Percentiles rank a stretch among this genome's conserved stretches.
Evolutionary conservation across 2,888 invertebrate genomes (phyloP).

Genomic region (Cylloceria caligata): DNA sequence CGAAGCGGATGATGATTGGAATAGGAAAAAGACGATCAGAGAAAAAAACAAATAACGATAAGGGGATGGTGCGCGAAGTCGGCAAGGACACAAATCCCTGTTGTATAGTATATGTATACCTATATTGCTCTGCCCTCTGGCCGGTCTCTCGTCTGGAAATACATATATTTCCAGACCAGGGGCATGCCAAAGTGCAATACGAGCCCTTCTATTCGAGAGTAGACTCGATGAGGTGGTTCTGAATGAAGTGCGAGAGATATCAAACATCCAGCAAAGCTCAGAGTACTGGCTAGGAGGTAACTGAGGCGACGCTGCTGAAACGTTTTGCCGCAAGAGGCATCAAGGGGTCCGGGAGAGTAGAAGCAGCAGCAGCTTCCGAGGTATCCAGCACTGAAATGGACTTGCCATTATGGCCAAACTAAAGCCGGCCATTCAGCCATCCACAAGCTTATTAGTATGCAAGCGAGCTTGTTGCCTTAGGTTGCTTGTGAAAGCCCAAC

Average conservation of each 20-base stretch:
- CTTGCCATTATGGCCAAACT: slow-evolving; percentile 82
- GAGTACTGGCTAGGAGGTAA: slow-evolving; percentile 38
- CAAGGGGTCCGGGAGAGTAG: slow-evolving; percentile 64
- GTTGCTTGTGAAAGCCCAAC: slow-evolving; percentile 79
- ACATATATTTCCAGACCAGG: slow-evolving; percentile 25
- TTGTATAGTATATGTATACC: no score
- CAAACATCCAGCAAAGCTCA: slow-evolving; percentile 36
- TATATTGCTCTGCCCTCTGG: no score
- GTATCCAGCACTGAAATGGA: slow-evolving; percentile 77
- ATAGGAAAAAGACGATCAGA: no score
- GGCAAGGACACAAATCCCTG: no score
- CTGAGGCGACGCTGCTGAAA: slow-evolving; percentile 65
- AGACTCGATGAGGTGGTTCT: slow-evolving; percentile 40
- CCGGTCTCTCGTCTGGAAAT: no score
- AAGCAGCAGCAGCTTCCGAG: slow-evolving; percentile 52
- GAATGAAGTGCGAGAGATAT: slow-evolving; percentile 47
- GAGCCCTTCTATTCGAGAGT: slow-evolving; percentile 4
- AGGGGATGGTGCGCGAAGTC: no score
- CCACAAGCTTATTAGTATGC: slow-evolving; percentile 83
- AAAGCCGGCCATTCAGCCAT: slow-evolving; percentile 81
- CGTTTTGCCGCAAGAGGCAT: slow-evolving; percentile 71
- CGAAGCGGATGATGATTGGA: no score
- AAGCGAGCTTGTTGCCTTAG: slow-evolving; percentile 82
- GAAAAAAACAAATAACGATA: no score
- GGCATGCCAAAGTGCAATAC: slow-evolving; percentile 9